Base-by-base conservation (phyloP, 2,113 vertebrate species). In the Setophaga petechia region DNA sequence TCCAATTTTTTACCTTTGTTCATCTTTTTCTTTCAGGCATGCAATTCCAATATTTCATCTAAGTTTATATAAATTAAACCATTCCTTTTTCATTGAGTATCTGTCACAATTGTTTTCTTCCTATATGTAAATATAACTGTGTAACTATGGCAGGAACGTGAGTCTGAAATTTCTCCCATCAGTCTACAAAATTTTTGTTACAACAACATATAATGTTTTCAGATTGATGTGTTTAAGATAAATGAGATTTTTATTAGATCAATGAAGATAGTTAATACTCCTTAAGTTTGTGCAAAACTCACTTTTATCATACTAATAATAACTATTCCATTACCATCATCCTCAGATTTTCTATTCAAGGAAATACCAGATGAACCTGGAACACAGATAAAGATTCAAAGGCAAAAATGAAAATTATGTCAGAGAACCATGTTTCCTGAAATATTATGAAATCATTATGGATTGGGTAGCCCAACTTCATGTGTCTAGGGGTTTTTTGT, bases 401-500 rank as follows among this genome's bases (percentile, higher is more conserved):
- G 16, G 6, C 12, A 68, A 52, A 91, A 57, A 44, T 30, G 3
- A 66, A 73, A 12, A 54, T 27, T 5, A 19, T 54, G 8, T 30
- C 15, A 87, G 31, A 58, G 21, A 77, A 14, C 15, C n/a, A 2
- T 18, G 15, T 59, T 75, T 85, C 28, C 15, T 71, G 33, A 82
- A 82, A 52, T 20, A 63, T 18, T 46, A 51, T 23, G 54, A 67
- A 79, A 72, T 25, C 43, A 33, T 65, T 75, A 65, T 2, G 4
- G 5, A 39, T 75, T 59, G 41, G 6, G 9, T 31, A 67, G 10
- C 3, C 5, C 39, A 58, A 15, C 0, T 41, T 46, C 9, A 33
- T 15, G 4, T 1, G 0, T 52, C 37, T 44, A 24, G 16, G 10
- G 10, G 10, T 4, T n/a, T 52, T 68, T 51, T 16, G 11, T 2